Evolutionary conservation across 2,113 vertebrate genomes (phyloP), one percentile per base, ranked within the genome.

Genomic region (Oriolus oriolus): DNA sequence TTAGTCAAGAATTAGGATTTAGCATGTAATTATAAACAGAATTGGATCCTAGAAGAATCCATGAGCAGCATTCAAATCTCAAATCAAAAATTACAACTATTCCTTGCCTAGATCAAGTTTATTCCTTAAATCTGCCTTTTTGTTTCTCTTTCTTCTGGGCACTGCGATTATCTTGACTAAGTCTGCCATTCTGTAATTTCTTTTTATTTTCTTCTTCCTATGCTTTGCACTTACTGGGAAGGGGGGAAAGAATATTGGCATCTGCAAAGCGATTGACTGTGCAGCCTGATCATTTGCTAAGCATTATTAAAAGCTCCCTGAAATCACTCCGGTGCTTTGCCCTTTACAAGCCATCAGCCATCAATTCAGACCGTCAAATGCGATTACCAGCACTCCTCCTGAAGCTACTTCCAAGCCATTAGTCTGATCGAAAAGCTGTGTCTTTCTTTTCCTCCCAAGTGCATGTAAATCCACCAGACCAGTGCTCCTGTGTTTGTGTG

Each of bases 301-400:
- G 78, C 87, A 87, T 96, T 97, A 97, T 97, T 97, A 97, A 97
- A 97, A 97, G 94, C 85, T 96, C 93, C 82, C 94, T 90, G 84
- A 69, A 89, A 95, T 89, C 87, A 92, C 82, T 79, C 53, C 53
- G 44, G 60, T 76, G 88, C 91, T 70, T 68, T 91, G 93, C 94
- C 95, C 96, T 96, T 97, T 97, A 97, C 74, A 95, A 96, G 56
- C 84, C 93, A 94, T 95, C 96, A 96, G 84, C 73, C 94, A 93
- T 97, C 96, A 97, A 95, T 96, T 97, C 95, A 83, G 84, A 56
- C 85, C 28, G 7, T 96, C 97, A 96, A 61, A 93, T 65, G 45
- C 2, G 44, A 97, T 97, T 96, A 96, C 90, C 65, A 87, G 75
- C 27, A 21, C 76, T 94, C 85, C 90, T 97, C 64, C 87, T 89